Evolutionary conservation across 2,888 invertebrate genomes (phyloP).

Genomic region (Agrotis clavis): DNA sequence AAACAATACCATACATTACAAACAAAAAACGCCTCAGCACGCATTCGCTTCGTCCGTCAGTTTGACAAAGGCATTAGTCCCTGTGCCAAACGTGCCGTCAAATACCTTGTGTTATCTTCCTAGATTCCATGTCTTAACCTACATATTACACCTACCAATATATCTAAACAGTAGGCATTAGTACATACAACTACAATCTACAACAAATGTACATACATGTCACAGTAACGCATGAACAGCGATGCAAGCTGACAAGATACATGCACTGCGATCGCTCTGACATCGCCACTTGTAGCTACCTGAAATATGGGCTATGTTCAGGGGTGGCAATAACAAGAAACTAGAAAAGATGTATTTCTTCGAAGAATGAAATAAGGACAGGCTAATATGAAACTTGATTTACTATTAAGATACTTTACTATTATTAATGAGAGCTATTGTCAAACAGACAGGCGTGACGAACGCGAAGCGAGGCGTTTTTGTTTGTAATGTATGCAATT

Average conservation of each 20-base stretch:
- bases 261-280: constrained; percentile 34
- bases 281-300: constrained; percentile 48
- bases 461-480: no score
- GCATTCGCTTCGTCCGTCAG: no score
- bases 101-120: no score
- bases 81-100: no score
- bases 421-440: no score
- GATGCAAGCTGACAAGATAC: constrained; percentile 43
- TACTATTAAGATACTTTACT: no score
- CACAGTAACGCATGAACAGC: constrained; percentile 16
- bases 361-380: rapidly evolving
- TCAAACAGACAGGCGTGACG: no score
- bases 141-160: background rate
- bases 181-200: background rate
- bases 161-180: background rate
- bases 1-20: no score
- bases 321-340: constrained; percentile 11
- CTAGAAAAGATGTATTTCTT: background rate
- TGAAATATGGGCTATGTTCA: constrained; percentile 33
- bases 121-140: background rate
- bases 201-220: background rate
- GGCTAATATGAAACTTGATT: no score
- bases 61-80: no score
- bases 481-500: no score
- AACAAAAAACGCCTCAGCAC: no score